A percentile compares a stretch with the other conserved stretches of the same genome.
These are phyloP conservation scores for Ptychadena robeensis DNA, from an alignment of 2,797 vertebrate species.

Conservation along the genomic window DNA sequence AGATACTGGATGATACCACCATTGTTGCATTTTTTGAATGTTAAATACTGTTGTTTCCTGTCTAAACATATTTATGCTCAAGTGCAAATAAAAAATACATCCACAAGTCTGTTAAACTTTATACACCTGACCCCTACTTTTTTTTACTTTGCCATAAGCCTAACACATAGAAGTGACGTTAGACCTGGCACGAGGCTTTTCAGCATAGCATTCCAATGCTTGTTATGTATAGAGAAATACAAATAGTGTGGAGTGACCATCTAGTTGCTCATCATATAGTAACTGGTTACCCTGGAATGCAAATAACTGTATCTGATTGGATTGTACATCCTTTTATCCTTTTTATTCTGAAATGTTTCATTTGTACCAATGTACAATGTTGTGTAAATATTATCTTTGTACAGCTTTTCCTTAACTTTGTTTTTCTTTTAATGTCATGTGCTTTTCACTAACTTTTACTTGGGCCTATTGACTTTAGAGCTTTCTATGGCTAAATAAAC, in stretches of 20 bases:
- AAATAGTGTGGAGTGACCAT: conserved; percentile 56
- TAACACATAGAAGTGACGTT: neutral
- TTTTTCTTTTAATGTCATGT: conserved; percentile 76
- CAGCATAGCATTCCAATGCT: conserved; percentile 66
- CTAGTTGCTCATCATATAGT: conserved; percentile 64
- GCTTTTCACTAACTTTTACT: conserved; percentile 71
- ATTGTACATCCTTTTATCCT: conserved; percentile 64
- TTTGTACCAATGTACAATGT: conserved; percentile 68
- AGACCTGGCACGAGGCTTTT: conserved; percentile 60
- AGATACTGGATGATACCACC: conserved; percentile 41
- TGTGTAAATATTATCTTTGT: conserved; percentile 75
- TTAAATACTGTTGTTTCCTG: conserved; percentile 65
- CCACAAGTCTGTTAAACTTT: conserved; percentile 51
- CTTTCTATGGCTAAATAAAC: conserved; percentile 79
- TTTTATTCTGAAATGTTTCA: conserved; percentile 25
- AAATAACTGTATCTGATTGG: conserved; percentile 63
- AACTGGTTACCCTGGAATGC: conserved; percentile 38
- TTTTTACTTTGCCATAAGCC: neutral
- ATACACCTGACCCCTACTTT: conserved; percentile 39
- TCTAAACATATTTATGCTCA: conserved; percentile 60
- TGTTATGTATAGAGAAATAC: conserved; percentile 52
- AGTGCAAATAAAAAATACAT: conserved; percentile 42
- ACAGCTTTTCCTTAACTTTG: conserved; percentile 72
- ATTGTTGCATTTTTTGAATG: conserved; percentile 65
- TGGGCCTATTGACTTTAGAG: conserved; percentile 80